Base-by-base conservation (phyloP, 2,888 invertebrate species). In the Chrysopilus asiliformis region DNA sequence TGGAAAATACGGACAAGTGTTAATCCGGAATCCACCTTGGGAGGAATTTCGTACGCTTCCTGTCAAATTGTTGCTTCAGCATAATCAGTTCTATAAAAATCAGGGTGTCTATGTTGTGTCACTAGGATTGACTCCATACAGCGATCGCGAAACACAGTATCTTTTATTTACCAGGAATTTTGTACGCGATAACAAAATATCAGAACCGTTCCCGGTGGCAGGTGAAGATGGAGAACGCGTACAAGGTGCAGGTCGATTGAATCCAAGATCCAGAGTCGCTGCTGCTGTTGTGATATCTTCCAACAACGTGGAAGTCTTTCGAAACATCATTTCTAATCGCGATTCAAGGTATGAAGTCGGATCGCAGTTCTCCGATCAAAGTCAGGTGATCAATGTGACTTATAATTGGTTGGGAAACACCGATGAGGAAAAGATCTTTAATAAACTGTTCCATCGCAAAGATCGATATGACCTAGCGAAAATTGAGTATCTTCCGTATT, bases 381-480 rank as follows among this genome's bases (percentile, higher is more conserved):
- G 93, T 52, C 82, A 86, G 66, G 67, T 75, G 13, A 79, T 98
- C n/a, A 87, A 94, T 56, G 94, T 91, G 47, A 83, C 89, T 1
- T 85, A 74, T 55, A 98, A 98, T 56, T 97, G 91, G 85, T 72
- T 97, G 49, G 91, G 94, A 4, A 76, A 68, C 43, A 69, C 72
- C 0, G 74, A 73, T 40, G 83, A 84, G 54, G 74, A 76, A 45
- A 73, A 72, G 51, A 79, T 89, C 17, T 81, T 79, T 46, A 71
- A 74, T 15, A 67, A 84, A 52, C 56, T 86, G 13, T 86, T 86
- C 48, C 82, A 86, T 50, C 72, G 90, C 45, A 87, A 86, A 56
- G 87, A 93, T 60, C 74, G 94, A 37, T 98, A 91, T 57, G 95
- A 95, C 62, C 67, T 98, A 44, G 97, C 97, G 0, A 82, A 80